These are phyloP conservation scores for Orbicella faveolata DNA, from an alignment of 64 coral and sea anemone species.

Conservation along the genomic window DNA sequence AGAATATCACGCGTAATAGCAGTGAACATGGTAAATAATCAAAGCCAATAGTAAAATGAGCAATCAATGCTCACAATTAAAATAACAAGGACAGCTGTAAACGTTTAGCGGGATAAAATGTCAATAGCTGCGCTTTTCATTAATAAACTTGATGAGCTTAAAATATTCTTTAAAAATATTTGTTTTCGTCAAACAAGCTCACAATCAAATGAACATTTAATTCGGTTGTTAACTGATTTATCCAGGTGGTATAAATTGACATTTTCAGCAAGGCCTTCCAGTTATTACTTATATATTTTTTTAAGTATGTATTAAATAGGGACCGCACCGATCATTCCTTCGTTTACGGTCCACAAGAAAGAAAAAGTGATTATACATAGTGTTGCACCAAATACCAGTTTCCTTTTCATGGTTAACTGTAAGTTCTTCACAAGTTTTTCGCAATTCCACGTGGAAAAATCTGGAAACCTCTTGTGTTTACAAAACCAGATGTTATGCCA, in stretches of 20 bases:
- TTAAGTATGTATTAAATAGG: too few relatives aligned
- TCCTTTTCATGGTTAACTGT: too few relatives aligned
- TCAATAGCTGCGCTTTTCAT: neutral
- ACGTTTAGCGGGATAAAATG: slow-evolving; percentile 18
- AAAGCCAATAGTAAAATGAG: neutral
- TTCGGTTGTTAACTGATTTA: neutral
- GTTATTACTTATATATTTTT: neutral
- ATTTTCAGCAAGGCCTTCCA: neutral
- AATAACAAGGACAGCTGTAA: neutral
- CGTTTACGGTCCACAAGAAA: too few relatives aligned
- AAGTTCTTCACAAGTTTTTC: neutral
- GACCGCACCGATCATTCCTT: too few relatives aligned
- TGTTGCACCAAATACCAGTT: too few relatives aligned
- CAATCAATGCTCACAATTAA: neutral
- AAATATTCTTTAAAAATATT: slow-evolving; percentile 22
- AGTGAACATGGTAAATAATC: too few relatives aligned
- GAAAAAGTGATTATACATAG: too few relatives aligned
- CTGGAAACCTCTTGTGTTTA: neutral
- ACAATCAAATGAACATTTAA: slow-evolving; percentile 4
- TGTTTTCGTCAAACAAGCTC: slow-evolving; percentile 16
- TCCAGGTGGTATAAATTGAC: neutral
- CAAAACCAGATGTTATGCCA: slow-evolving; percentile 20
- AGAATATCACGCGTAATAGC: too few relatives aligned
- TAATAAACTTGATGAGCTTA: slow-evolving; percentile 1
- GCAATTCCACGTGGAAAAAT: neutral